Evolutionary conservation across 30 jellyfish, hydroid and myxozoan species (phyloP).

Genomic region (Aurelia aurita): DNA sequence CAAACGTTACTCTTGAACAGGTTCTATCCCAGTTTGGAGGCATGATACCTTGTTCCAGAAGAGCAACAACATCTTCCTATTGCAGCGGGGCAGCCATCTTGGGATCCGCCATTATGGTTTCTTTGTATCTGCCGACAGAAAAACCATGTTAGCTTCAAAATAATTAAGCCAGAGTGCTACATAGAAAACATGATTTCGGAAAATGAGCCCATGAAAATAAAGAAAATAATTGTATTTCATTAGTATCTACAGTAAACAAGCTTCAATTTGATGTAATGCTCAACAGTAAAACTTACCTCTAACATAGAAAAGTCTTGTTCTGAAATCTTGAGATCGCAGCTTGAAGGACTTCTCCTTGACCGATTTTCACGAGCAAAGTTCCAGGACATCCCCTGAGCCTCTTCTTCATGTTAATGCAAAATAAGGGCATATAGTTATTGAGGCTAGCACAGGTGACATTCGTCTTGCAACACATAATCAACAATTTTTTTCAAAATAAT

Average conservation of each 20-base stretch:
- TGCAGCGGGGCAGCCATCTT: constrained; percentile 9
- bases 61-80: background rate
- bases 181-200: background rate
- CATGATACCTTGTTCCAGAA: background rate
- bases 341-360: constrained; percentile 13
- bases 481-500: too few relatives aligned
- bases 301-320: background rate
- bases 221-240: background rate
- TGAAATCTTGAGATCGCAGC: background rate
- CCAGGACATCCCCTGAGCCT: background rate
- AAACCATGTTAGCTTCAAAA: background rate
- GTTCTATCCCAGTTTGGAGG: background rate
- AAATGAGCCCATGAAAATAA: background rate
- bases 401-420: background rate
- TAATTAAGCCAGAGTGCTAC: background rate
- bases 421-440: background rate
- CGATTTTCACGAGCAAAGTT: background rate
- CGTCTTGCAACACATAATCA: too few relatives aligned
- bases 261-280: background rate
- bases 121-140: constrained; percentile 4
- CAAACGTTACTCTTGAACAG: background rate
- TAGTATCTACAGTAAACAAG: background rate
- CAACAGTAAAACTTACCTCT: background rate
- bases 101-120: background rate
- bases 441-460: too few relatives aligned